A percentile compares a stretch with the other conserved stretches of the same genome.
Conservation (phyloP, 1,140 invertebrate species). For the Pseudomyrmex concolor region DNA sequence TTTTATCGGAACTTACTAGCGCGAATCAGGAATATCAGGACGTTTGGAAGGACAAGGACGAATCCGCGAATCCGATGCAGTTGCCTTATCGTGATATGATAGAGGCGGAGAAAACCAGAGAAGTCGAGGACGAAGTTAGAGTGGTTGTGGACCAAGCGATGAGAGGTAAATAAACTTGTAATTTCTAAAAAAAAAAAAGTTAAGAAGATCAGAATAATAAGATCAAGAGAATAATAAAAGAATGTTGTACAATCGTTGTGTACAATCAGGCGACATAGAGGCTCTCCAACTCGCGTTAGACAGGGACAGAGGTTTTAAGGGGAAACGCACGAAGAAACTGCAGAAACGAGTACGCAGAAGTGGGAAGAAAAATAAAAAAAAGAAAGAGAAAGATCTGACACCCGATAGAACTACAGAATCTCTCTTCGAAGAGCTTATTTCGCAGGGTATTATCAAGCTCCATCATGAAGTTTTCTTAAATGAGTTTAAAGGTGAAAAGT, state of each 20-base stretch:
- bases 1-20: conserved; percentile 84
- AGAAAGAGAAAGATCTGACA: conserved; percentile 98
- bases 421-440: conserved; percentile 95
- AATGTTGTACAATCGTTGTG: neutral
- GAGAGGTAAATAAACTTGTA: conserved; percentile 84
- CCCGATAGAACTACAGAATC: conserved; percentile 96
- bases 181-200: neutral
- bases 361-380: conserved; percentile 95
- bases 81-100: conserved; percentile 93
- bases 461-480: conserved; percentile 90
- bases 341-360: conserved; percentile 92
- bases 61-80: conserved; percentile 89
- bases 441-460: conserved; percentile 94
- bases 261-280: conserved; percentile 79
- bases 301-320: conserved; percentile 89
- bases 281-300: conserved; percentile 89
- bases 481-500: conserved; percentile 93
- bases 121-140: conserved; percentile 94
- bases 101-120: conserved; percentile 91
- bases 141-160: conserved; percentile 94
- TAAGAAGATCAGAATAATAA: neutral
- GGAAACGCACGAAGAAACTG: conserved; percentile 92
- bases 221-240: neutral
- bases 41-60: conserved; percentile 93
- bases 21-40: conserved; percentile 87